Base-by-base conservation (phyloP, 1,140 invertebrate species). In the Druon quercuslanigerum region DNA sequence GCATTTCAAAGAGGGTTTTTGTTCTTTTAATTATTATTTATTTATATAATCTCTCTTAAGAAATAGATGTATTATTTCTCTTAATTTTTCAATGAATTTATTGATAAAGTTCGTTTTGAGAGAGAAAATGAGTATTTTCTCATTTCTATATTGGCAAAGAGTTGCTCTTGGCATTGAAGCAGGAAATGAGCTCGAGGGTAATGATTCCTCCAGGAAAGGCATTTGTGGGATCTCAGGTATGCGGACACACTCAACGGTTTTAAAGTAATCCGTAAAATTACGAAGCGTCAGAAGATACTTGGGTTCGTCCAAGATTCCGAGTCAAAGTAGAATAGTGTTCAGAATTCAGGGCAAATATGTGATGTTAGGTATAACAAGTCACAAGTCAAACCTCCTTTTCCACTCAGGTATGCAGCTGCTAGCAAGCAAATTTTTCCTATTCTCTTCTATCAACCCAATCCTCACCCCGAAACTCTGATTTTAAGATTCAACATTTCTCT, bases 181-280 rank as follows among this genome's bases (percentile, higher is more conserved):
- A 66, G 60, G 60, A 66, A 66, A 66, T 66, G 60, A 66, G 60
- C 60, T 66, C 60, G 33, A 66, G 40, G 60, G 20, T 66, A 66
- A 66, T 66, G 60, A 66, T 66, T 66, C 60, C 14, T 66, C 33
- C 25, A 66, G 40, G 60, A 66, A 66, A 66, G 60, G 60, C 33
- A 66, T 66, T 60, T 12, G 25, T 60, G 20, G 25, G 19, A 16
- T 60, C 54, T 66, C 54, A 77, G 75, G 75, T 77, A 77, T 77
- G 75, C 75, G 50, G 52, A 77, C 71, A 60, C 71, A 77, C 66
- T 73, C 71, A 77, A 77, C 75, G 71, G 50, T 66, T 66, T 66
- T 66, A 3, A 66, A 66, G 33, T 66, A 46, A 66, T 66, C 60
- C 60, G 60, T 66, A 66, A 66, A 66, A 66, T 66, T n/a, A 66